A percentile compares a stretch with the other conserved stretches of the same genome.
Conservation (phyloP, 2,113 vertebrate genomes). For the Gadus chalcogrammus region DNA sequence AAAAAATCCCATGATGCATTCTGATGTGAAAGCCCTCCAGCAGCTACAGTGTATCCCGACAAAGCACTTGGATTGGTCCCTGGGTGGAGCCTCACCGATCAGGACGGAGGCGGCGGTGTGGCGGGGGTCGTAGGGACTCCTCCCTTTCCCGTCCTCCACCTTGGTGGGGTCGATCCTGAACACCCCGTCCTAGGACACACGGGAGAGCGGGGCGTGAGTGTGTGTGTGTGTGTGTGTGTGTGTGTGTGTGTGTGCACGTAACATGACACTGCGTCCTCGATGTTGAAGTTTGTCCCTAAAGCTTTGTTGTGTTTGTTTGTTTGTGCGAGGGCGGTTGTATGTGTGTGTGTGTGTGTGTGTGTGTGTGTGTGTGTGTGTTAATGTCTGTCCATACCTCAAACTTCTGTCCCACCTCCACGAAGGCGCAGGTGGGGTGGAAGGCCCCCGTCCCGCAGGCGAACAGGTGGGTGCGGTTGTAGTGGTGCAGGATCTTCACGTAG, state of each 20-base stretch:
- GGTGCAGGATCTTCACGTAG: constrained; percentile 91
- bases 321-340: neutral
- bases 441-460: constrained; percentile 92
- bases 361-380: constrained; percentile 2
- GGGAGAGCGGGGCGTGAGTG: neutral
- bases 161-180: constrained; percentile 78
- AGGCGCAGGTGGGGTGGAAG: constrained; percentile 91
- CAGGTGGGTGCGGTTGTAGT: constrained; percentile 90
- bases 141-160: constrained; percentile 90
- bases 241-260: neutral
- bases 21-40: too few relatives aligned
- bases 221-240: neutral
- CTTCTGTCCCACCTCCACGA: constrained; percentile 84
- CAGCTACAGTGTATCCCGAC: neutral
- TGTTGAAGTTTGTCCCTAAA: too few relatives aligned
- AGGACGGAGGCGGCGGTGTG: constrained; percentile 87
- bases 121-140: constrained; percentile 90
- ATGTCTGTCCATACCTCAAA: constrained; percentile 78
- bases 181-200: constrained; percentile 76
- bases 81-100: constrained; percentile 77
- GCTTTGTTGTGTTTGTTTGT: neutral
- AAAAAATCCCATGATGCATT: too few relatives aligned
- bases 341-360: neutral
- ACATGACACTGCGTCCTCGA: neutral
- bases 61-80: neutral